Percentiles rank a stretch among this genome's conserved stretches.
phyloP scores from a whole-genome alignment of 2,888 invertebrate species.

The Dryocosmus kuriphilus region DNA sequence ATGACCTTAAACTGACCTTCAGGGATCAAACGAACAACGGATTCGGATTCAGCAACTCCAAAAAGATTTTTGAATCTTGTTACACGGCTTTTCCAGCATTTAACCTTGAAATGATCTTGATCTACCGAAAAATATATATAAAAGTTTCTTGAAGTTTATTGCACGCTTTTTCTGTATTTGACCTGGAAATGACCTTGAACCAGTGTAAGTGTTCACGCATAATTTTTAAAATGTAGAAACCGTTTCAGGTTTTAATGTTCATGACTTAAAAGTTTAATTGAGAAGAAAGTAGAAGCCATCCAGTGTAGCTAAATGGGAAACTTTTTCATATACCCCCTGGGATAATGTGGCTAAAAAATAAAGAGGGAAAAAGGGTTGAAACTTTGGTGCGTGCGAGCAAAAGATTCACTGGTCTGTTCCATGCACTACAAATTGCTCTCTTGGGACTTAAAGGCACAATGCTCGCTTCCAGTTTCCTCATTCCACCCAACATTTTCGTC shows the following conservation, averaged over 20 bases:
- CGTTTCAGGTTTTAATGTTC: not conserved
- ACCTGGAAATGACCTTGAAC: no score
- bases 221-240: not conserved
- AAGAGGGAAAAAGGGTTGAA: constrained; percentile 8
- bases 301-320: not conserved
- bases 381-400: not conserved
- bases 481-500: not conserved
- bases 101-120: no score
- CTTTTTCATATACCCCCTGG: not conserved
- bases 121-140: no score
- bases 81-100: no score
- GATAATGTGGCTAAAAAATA: constrained; percentile 10
- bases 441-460: constrained; percentile 15
- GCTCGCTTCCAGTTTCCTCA: not conserved
- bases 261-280: not conserved
- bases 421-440: constrained; percentile 20
- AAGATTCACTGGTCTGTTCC: constrained; percentile 7
- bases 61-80: no score
- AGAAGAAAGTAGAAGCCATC: not conserved
- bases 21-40: no score
- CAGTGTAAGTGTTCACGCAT: no score
- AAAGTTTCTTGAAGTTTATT: no score
- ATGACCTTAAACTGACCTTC: no score
- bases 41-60: no score
- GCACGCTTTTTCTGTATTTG: no score